Evolutionary conservation across 2,113 vertebrate genomes (phyloP), one percentile per base, ranked within the genome.

Genomic region (Astatotilapia flaviijosephi): DNA sequence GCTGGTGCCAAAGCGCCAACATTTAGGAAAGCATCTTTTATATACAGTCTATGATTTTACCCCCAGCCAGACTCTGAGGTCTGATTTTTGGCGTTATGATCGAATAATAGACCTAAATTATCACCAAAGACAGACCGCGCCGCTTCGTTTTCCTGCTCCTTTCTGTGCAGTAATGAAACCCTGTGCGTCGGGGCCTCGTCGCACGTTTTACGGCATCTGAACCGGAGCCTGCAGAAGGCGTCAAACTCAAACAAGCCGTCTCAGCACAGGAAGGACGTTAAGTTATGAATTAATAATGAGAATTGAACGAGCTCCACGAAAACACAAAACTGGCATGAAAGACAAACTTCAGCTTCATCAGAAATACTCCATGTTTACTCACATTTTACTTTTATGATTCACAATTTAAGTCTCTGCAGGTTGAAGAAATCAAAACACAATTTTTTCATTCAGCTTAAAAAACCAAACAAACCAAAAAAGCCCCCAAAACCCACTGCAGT

Each of bases 81-180:
- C 37, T 9, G 62, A 40, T 1, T 40, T 68, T 4, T 68, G 11
- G 33, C 19, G 0, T 21, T 40, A 40, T 11, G 13, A 14, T 73
- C 0, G 2, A 73, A 17, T 3, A 26, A 26, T 26, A 73, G 0
- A 45, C 13, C 13, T 42, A 23, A 42, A 73, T 23, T 9, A 70
- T 70, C 65, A 70, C 6, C 17, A 35, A 13, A n/a, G 65, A 21
- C 33, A 4, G 7, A 4, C n/a, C 3, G 7, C n/a, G 7, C 7
- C 1, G 5, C 14, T 42, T 62, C 1, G 15, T 35, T 62, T 19
- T 42, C 0, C 37, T 42, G 37, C 35, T 70, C 13, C 2, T 68
- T 68, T 5, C n/a, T 40, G 62, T 40, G 35, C n/a, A 7, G 19
- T n/a, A 40, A 2, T 0, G 0, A 73, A 73, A 28, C 8, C 13